Base-by-base conservation (phyloP, 2,113 vertebrate genomes). In the Lanius ludovicianus region DNA sequence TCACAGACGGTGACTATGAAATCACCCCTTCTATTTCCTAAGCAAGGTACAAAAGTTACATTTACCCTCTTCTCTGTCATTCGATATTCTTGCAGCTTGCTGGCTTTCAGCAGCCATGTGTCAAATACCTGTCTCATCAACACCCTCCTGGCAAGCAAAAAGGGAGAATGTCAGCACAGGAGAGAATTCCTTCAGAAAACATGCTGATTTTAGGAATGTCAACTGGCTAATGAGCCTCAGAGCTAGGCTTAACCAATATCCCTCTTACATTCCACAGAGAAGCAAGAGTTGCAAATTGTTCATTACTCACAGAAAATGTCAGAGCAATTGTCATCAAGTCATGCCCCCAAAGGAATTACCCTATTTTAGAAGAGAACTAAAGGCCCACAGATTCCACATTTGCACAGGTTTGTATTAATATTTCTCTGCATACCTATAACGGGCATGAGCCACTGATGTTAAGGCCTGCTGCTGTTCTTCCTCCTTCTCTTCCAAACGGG, bases 11-110 rank as follows among this genome's bases (percentile, higher is more conserved):
- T 4, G 23, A 56, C 33, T 37, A 65, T n/a, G n/a, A 75, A 82
- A 89, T 21, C 8, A 20, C 10, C 13, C 44, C 63, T 31, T 74
- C 23, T 27, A n/a, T 15, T 53, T 60, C 57, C 41, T 63, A 70
- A 78, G n/a, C 37, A 74, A 69, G 31, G 13, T 15, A 37, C 15
- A 30, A 73, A 24, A 52, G 23, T 47, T 16, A 11, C 10, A 53
- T 64, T 50, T 98, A 99, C 99, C 97, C 94, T 98, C 76, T 98
- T 96, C 97, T 99, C 98, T 16, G 87, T 98, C 71, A 97, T 92
- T 87, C 76, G 97, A 84, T 97, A 94, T 73, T 99, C 98, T 87
- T 84, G 98, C 73, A 97, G 98, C 81, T 96, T 93, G 60, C 89
- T 86, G 2, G 73, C 71, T 46, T 88, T 97, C 91, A 94, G 95